phyloP scores from a whole-genome alignment of 2,797 vertebrate genomes.

The Sparus aurata region DNA sequence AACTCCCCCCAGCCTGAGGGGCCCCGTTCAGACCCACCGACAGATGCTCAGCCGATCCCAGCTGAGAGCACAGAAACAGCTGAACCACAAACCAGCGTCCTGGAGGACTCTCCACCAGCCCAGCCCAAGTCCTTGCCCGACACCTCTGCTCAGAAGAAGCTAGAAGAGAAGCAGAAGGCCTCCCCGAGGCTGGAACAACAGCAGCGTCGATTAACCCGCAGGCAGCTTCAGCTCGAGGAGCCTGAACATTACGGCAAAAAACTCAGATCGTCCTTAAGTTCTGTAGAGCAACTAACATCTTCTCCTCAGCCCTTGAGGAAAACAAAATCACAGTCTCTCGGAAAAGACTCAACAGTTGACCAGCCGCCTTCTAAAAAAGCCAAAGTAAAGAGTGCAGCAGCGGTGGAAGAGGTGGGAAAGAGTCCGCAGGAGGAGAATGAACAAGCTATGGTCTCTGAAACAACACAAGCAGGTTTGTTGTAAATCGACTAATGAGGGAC shows the following conservation, averaged over 20 bases:
- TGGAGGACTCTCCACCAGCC: conserved; percentile 20
- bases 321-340: conserved; percentile 2
- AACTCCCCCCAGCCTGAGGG: background rate
- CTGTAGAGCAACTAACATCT: background rate
- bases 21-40: conserved; percentile 10
- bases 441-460: conserved; percentile 8
- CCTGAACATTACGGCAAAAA: conserved; percentile 39
- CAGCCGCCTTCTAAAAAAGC: conserved; percentile 60
- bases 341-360: conserved; percentile 9
- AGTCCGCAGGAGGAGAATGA: conserved; percentile 10
- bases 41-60: background rate
- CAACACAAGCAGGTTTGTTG: conserved; percentile 50
- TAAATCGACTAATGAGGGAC: background rate
- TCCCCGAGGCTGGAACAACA: background rate
- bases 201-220: conserved; percentile 11
- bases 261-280: conserved; percentile 45
- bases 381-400: conserved; percentile 16
- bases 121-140: background rate
- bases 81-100: background rate
- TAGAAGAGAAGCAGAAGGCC: conserved; percentile 14
- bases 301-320: conserved; percentile 25
- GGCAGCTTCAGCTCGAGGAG: conserved; percentile 38
- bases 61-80: conserved; percentile 24
- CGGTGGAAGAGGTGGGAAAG: background rate
- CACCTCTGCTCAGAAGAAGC: conserved; percentile 5